These are phyloP conservation scores for Drosophila nasuta DNA, from an alignment of 1,140 invertebrate genomes.

Conservation along the genomic window DNA sequence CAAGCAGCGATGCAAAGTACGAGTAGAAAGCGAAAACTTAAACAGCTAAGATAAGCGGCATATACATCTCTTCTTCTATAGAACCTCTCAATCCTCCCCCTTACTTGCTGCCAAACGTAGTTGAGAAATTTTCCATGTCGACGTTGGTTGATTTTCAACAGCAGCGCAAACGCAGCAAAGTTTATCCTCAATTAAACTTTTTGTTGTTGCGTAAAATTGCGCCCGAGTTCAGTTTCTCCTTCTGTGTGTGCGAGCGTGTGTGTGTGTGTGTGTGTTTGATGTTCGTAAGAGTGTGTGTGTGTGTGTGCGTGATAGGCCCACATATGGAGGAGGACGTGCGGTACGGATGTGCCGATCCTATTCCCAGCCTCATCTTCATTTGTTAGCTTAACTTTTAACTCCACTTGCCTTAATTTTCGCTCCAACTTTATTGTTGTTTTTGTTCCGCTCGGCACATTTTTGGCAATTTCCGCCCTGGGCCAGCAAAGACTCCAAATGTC, in stretches of 20 bases:
- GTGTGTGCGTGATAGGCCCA: conserved; percentile 51
- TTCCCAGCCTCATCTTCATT: conserved; percentile 67
- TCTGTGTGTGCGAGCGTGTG: conserved; percentile 15
- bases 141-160: conserved; percentile 75
- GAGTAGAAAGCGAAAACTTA: conserved; percentile 56
- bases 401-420: conserved; percentile 77
- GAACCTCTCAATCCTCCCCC: background rate
- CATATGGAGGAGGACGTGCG: conserved; percentile 13
- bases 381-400: conserved; percentile 82
- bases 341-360: conserved; percentile 14
- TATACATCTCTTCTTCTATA: conserved; percentile 10
- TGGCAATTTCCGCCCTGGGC: conserved; percentile 70
- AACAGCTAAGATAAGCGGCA: conserved; percentile 47
- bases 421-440: conserved; percentile 69
- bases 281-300: conserved; percentile 5
- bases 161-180: conserved; percentile 79
- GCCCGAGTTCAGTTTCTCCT: conserved; percentile 52
- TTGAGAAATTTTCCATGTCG: conserved; percentile 64
- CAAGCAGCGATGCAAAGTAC: conserved; percentile 42
- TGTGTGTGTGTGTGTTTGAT: conserved; percentile 20
- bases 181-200: conserved; percentile 83
- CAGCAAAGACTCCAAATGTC: conserved; percentile 16
- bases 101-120: conserved; percentile 9
- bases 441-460: conserved; percentile 70
- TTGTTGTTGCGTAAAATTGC: conserved; percentile 81